A percentile compares a stretch with the other conserved stretches of the same genome.
phyloP scores from a whole-genome alignment of 2,113 vertebrate genomes.

The Ameiurus melas region DNA sequence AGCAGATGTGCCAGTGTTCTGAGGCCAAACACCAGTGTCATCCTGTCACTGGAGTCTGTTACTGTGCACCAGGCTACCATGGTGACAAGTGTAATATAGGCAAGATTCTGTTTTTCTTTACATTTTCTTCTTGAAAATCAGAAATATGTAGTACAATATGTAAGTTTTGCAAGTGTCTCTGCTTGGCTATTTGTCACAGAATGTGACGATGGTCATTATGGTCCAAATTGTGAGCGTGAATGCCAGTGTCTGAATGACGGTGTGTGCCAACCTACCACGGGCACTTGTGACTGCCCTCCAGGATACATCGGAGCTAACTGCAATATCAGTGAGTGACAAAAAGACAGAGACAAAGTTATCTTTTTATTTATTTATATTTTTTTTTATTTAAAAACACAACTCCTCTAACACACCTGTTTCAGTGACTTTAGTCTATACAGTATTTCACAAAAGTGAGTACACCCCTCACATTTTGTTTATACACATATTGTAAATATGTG shows the following conservation, averaged over 20 bases:
- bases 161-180: neutral
- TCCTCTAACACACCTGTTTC: neutral
- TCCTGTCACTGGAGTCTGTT: conserved; percentile 79
- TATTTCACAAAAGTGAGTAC: too few species aligned
- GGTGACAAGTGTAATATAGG: conserved; percentile 77
- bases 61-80: conserved; percentile 80
- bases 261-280: conserved; percentile 70
- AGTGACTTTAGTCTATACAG: neutral
- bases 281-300: conserved; percentile 77
- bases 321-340: conserved; percentile 74
- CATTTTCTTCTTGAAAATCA: neutral
- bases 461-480: too few species aligned
- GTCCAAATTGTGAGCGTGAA: conserved; percentile 69
- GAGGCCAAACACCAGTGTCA: conserved; percentile 84
- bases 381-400: neutral
- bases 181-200: conserved; percentile 61
- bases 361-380: too few species aligned
- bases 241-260: conserved; percentile 81
- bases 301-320: conserved; percentile 86
- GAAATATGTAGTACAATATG: neutral
- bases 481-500: too few species aligned
- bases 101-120: conserved; percentile 60
- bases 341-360: neutral
- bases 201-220: conserved; percentile 76
- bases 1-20: conserved; percentile 77